Evolutionary conservation across 2,113 vertebrate genomes (phyloP), one percentile per base, ranked within the genome.

Genomic region (Otolemur garnettii): DNA sequence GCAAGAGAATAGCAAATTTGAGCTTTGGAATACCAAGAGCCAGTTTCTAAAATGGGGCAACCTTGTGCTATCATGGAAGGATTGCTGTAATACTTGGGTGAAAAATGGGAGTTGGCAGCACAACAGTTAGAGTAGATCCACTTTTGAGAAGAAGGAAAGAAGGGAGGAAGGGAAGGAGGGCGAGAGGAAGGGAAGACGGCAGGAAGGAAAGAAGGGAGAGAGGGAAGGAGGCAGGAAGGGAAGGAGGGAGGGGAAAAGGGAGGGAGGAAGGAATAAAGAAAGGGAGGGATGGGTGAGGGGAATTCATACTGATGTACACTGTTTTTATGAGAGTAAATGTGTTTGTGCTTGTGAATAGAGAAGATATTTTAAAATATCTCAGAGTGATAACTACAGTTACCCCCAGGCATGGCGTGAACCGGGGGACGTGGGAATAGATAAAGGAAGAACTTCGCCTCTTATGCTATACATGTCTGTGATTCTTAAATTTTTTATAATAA

Each of bases 401-500:
- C 30, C 13, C n/a, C 33, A 60, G 19, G 0, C 12, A 0, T 85
- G 19, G 1, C 15, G 0, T 85, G 21, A 71, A 6, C 35, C 38
- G 35, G 28, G 28, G 24, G n/a, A 53, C 79, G 1, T 35, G 1
- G 6, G 35, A 74, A 59, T 8, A 24, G 13, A 12, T 4, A 74
- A 17, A 57, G 42, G 28, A 74, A 71, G 9, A 62, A 62, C 1
- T 95, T 85, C 9, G 19, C 13, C 84, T 19, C 15, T 13, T 68
- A 57, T 4, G 50, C 53, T 26, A 17, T 13, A 53, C 8, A 30
- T 88, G 82, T 80, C 79, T 87, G 10, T 24, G 66, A 42, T 80
- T 87, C 42, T 33, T 24, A 28, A 86, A 60, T 42, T 84, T 66
- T 88, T 82, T 82, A 42, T 68, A 90, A n/a, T 11, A 50, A 26